These are phyloP conservation scores for Oscheius sp. DNA, from an alignment of 2,888 invertebrate species.

Conservation along the genomic window DNA sequence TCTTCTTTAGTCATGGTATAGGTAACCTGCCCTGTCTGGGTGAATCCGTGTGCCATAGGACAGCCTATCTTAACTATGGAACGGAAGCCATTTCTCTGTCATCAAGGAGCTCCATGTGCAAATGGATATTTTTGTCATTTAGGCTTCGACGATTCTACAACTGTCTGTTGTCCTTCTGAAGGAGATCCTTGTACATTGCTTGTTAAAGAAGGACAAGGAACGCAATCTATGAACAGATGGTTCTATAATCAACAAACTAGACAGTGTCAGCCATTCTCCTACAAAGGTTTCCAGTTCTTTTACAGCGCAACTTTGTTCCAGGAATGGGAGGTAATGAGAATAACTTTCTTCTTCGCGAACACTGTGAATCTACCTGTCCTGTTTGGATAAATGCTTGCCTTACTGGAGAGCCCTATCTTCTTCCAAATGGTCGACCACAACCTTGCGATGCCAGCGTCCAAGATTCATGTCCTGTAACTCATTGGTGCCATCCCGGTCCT, in stretches of 20 bases:
- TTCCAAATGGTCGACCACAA: slow-evolving; percentile 46
- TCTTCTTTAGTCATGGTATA: slow-evolving; percentile 24
- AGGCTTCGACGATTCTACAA: slow-evolving; percentile 61
- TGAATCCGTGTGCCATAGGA: slow-evolving; percentile 63
- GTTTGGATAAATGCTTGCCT: slow-evolving; percentile 65
- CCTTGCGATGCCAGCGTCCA: slow-evolving; percentile 39
- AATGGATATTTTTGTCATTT: slow-evolving; percentile 63
- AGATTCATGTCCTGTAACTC: slow-evolving; percentile 56
- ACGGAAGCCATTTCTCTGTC: slow-evolving; percentile 54
- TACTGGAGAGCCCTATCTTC: slow-evolving; percentile 57
- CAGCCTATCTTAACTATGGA: slow-evolving; percentile 56
- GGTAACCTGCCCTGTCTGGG: slow-evolving; percentile 62
- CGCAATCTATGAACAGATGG: slow-evolving; percentile 47
- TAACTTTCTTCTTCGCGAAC: slow-evolving; percentile 63
- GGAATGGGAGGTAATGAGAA: slow-evolving; percentile 67
- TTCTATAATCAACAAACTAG: slow-evolving; percentile 53
- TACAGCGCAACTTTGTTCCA: slow-evolving; percentile 10
- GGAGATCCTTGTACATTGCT: slow-evolving; percentile 56
- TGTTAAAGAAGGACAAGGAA: slow-evolving; percentile 42
- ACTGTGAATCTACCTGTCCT: slow-evolving; percentile 64
- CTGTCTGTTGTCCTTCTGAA: slow-evolving; percentile 63
- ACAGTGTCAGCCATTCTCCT: slow-evolving; percentile 62
- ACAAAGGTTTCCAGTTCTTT: too few species aligned
- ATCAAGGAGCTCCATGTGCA: slow-evolving; percentile 50
- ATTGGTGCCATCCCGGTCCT: slow-evolving; percentile 62